Conservation (phyloP, 2,113 vertebrate genomes). For the Microcebus murinus region DNA sequence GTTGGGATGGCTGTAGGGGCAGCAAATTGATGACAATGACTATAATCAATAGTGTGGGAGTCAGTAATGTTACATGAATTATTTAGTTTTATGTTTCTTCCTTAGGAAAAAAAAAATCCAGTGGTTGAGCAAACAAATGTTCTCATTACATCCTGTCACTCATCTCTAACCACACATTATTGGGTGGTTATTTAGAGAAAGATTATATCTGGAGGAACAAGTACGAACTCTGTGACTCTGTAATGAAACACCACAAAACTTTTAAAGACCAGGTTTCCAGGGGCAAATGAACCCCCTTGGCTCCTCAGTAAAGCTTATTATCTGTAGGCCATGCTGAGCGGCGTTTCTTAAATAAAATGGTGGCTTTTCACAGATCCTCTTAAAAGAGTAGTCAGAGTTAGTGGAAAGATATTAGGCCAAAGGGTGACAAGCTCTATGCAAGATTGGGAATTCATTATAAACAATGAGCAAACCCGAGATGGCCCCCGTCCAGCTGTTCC, state of each 20-base stretch:
- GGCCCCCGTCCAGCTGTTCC: rapidly evolving
- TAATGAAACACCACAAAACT: conserved; percentile 46
- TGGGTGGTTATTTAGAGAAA: conserved; percentile 57
- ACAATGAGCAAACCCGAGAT: rapidly evolving
- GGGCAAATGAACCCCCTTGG: background rate
- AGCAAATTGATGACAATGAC: background rate
- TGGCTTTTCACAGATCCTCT: background rate
- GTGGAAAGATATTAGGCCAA: background rate
- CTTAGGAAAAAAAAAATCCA: conserved; percentile 58
- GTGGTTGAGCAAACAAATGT: conserved; percentile 53
- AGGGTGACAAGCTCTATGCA: background rate
- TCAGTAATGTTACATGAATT: conserved; percentile 53
- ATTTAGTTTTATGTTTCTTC: conserved; percentile 56
- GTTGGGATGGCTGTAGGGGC: background rate
- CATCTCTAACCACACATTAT: conserved; percentile 19
- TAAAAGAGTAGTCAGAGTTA: background rate
- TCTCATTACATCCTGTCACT: conserved; percentile 65
- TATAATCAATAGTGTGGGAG: conserved; percentile 58
- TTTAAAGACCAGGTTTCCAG: conserved; percentile 63
- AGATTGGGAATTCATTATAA: background rate
- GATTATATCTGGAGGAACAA: conserved; percentile 35
- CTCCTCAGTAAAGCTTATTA: conserved; percentile 7
- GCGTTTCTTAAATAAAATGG: background rate
- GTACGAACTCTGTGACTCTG: background rate
- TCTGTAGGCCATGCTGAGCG: background rate